A percentile compares a stretch with the other conserved stretches of the same genome.
phyloP scores from a whole-genome alignment of 2,113 vertebrate genomes.

The Cyphotilapia sp. region DNA sequence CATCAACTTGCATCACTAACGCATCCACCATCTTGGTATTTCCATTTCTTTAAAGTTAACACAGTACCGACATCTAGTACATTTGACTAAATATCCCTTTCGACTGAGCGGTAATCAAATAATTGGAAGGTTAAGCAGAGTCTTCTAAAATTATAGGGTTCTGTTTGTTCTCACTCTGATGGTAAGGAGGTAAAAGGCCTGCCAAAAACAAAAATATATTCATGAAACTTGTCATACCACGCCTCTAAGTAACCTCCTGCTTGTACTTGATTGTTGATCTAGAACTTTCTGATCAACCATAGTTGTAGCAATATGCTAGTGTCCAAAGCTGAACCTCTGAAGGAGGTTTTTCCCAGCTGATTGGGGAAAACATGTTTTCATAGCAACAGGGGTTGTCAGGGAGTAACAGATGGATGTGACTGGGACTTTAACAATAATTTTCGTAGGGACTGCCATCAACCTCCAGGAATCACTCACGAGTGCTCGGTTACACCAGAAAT shows the following conservation, averaged over 20 bases:
- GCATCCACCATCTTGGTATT: rapidly evolving
- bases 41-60: not conserved
- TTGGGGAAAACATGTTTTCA: rapidly evolving
- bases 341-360: not conserved
- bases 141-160: not conserved
- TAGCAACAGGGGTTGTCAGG: not conserved
- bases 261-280: not conserved
- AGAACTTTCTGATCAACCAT: not conserved
- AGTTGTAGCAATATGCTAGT: not conserved
- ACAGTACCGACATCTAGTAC: rapidly evolving
- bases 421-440: no score
- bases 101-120: rapidly evolving
- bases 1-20: not conserved
- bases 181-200: not conserved
- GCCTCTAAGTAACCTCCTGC: not conserved
- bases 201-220: not conserved
- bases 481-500: rapidly evolving
- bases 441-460: no score
- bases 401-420: not conserved
- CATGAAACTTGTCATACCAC: not conserved
- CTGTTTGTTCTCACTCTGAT: rapidly evolving
- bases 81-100: not conserved
- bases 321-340: not conserved
- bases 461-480: not conserved
- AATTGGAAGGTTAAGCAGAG: not conserved